Conservation (phyloP, 1,140 invertebrate genomes). For the Linepithema humile region DNA sequence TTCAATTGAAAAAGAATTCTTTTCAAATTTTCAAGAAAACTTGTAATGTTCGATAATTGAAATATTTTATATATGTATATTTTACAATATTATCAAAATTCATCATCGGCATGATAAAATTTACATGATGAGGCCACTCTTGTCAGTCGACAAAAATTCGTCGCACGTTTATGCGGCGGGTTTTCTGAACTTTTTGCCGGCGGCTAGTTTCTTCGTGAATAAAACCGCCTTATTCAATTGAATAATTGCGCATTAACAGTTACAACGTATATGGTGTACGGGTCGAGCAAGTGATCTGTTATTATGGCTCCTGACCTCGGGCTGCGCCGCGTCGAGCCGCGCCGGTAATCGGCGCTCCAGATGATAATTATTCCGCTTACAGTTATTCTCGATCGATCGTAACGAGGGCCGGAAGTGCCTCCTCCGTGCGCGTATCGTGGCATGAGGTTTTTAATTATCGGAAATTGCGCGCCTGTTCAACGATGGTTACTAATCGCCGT, state of each 20-base stretch:
- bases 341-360: slow-evolving; percentile 34
- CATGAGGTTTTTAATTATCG: slow-evolving; percentile 32
- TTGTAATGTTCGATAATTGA: no score
- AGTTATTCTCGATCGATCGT: slow-evolving; percentile 34
- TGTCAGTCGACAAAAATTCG: neutral
- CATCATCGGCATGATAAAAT: neutral
- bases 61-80: neutral
- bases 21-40: no score
- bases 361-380: slow-evolving; percentile 61
- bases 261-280: slow-evolving; percentile 53
- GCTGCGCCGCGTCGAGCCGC: neutral
- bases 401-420: neutral
- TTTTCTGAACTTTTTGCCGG: slow-evolving; percentile 59
- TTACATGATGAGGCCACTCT: neutral
- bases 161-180: neutral
- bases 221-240: slow-evolving; percentile 66
- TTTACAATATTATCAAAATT: neutral
- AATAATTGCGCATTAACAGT: slow-evolving; percentile 68
- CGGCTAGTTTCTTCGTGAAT: slow-evolving; percentile 50
- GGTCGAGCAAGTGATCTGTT: slow-evolving; percentile 55
- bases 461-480: neutral
- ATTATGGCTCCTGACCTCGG: slow-evolving; percentile 64
- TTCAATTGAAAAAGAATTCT: no score
- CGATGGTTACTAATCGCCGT: neutral
- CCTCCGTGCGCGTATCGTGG: neutral